These are phyloP conservation scores for Sycobia sp. DNA, from an alignment of 1,140 invertebrate species.

Conservation along the genomic window DNA sequence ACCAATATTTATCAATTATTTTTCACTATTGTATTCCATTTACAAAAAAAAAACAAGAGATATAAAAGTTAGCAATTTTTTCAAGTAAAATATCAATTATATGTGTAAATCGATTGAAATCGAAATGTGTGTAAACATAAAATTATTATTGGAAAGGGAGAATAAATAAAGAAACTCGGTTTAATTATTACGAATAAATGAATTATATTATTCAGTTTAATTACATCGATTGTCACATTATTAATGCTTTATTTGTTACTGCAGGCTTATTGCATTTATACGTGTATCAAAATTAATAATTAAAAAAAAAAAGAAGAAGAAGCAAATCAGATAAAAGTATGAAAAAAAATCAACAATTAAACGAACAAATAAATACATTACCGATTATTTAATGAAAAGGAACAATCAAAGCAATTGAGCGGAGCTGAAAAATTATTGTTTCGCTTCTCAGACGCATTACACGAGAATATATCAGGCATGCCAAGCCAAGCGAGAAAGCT, in stretches of 20 bases:
- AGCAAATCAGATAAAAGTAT: no score
- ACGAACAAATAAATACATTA: neutral
- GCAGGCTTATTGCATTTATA: neutral
- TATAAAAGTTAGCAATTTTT: no score
- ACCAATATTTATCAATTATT: no score
- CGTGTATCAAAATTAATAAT: slow-evolving; percentile 2
- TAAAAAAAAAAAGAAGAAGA: slow-evolving; percentile 1
- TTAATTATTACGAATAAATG: slow-evolving; percentile 23
- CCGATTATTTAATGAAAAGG: neutral
- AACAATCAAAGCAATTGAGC: slow-evolving; percentile 4
- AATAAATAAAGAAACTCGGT: no score
- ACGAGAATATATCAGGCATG: neutral
- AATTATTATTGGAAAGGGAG: no score
- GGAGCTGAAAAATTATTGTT: neutral
- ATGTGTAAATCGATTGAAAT: no score
- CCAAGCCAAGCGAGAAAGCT: slow-evolving; percentile 2
- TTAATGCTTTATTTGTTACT: slow-evolving; percentile 7
- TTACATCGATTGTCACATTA: slow-evolving; percentile 24
- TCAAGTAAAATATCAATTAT: no score
- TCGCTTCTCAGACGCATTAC: neutral
- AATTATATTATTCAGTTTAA: slow-evolving; percentile 21
- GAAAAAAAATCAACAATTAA: no score
- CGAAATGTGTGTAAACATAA: no score
- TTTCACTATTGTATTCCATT: no score
- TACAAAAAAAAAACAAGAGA: no score